Evolutionary conservation across 2,888 invertebrate species (phyloP).

Genomic region (Amphipyra berbera): DNA sequence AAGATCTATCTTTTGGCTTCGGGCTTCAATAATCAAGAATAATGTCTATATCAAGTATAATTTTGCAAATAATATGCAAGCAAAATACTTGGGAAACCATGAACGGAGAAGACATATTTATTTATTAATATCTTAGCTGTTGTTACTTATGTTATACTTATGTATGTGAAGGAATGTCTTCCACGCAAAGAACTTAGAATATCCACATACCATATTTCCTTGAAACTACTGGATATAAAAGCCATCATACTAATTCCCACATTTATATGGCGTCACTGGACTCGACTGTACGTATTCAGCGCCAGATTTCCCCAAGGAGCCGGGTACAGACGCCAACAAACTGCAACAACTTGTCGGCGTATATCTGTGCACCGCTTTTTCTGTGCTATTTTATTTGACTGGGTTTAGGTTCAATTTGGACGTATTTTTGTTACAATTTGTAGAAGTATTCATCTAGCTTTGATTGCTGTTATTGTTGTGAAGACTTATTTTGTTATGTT

Average conservation of each 20-base stretch:
- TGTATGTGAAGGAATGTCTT: no score
- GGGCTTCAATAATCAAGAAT: no score
- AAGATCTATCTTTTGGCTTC: no score
- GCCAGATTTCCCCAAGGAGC: conserved; percentile 58
- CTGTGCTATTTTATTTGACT: conserved; percentile 33
- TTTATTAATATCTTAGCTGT: no score
- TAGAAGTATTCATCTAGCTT: not conserved
- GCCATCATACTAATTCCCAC: conserved; percentile 49
- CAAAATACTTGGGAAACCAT: no score
- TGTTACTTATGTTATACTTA: not conserved
- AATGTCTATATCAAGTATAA: no score
- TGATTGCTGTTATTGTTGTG: not conserved
- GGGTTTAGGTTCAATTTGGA: conserved; percentile 23
- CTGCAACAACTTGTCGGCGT: conserved; percentile 60
- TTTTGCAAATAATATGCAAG: no score
- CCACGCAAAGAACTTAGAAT: not conserved
- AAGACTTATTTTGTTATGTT: no score
- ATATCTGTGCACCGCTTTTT: conserved; percentile 46
- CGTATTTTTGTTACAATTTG: conserved; percentile 30
- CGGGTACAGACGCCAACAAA: conserved; percentile 51
- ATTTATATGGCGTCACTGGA: conserved; percentile 55
- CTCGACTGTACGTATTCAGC: conserved; percentile 56
- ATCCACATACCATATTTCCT: conserved; percentile 7
- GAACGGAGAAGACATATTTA: not conserved
- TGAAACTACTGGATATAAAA: conserved; percentile 25